phyloP scores from a whole-genome alignment of 2,888 invertebrate species.

The Synanthedon tipuliformis region DNA sequence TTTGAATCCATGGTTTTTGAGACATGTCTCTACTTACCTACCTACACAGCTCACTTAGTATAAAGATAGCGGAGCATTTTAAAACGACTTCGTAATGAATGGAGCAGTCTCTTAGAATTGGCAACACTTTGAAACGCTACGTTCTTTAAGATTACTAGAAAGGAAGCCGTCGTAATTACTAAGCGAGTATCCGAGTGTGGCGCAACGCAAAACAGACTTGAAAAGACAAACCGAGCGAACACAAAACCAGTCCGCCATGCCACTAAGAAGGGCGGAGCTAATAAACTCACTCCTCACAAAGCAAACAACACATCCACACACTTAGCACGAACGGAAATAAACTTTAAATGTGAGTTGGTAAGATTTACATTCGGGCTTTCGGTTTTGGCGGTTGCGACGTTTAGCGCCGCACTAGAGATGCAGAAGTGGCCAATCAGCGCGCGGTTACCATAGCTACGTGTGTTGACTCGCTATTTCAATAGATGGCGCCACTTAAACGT shows the following conservation, averaged over 20 bases:
- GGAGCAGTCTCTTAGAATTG: not conserved
- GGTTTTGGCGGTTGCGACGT: conserved; percentile 26
- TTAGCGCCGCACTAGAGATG: conserved; percentile 16
- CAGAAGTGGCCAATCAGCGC: conserved; percentile 61
- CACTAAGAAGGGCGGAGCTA: conserved; percentile 59
- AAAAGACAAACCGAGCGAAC: conserved; percentile 46
- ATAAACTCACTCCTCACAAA: conserved; percentile 28
- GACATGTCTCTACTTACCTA: too few relatives aligned
- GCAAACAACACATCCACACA: conserved; percentile 16
- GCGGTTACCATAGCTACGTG: conserved; percentile 53
- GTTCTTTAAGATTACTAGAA: too few relatives aligned
- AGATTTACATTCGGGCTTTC: conserved; percentile 32
- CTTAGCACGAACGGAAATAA: conserved; percentile 21
- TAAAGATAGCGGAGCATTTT: too few relatives aligned
- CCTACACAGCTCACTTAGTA: too few relatives aligned
- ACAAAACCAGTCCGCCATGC: conserved; percentile 54
- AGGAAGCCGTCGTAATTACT: not conserved
- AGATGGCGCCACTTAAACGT: conserved; percentile 42
- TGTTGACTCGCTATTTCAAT: conserved; percentile 21
- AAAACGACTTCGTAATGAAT: not conserved
- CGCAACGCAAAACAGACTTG: conserved; percentile 25
- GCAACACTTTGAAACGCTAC: too few relatives aligned
- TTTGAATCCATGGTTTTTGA: too few relatives aligned
- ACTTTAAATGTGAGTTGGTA: conserved; percentile 22
- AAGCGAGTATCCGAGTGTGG: conserved; percentile 1